Evolutionary conservation across 2,797 vertebrate genomes (phyloP).

Genomic region (Knipowitschia caucasica): DNA sequence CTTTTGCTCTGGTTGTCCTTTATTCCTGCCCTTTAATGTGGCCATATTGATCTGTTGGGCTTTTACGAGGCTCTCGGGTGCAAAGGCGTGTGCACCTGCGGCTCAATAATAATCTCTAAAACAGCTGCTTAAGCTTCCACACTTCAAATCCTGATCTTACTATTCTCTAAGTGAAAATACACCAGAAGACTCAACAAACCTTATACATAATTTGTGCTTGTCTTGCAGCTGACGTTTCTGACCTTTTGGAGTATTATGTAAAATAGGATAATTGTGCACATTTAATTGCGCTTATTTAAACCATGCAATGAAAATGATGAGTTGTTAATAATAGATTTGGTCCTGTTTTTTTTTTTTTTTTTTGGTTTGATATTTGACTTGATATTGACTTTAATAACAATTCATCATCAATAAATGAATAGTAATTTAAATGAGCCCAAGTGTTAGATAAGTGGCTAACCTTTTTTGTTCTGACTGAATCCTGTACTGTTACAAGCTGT

Average conservation of each 20-base stretch:
- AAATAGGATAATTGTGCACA: too few species aligned
- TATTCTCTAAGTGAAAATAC: constrained; percentile 1
- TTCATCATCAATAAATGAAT: too few species aligned
- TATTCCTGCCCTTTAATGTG: constrained; percentile 21
- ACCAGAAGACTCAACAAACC: constrained; percentile 1
- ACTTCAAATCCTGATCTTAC: constrained; percentile 6
- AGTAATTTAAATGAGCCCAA: too few species aligned
- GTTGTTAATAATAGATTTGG: too few species aligned
- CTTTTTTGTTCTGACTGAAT: too few species aligned
- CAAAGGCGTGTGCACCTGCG: constrained; percentile 17
- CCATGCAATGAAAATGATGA: too few species aligned
- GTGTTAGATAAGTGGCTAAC: too few species aligned
- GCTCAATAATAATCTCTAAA: constrained; percentile 30
- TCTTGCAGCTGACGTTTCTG: constrained; percentile 1
- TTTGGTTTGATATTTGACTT: too few species aligned
- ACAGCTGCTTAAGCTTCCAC: constrained; percentile 26
- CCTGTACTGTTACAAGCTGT: background rate
- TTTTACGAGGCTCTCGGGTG: constrained; percentile 13
- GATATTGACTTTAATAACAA: too few species aligned
- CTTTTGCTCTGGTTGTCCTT: constrained; percentile 17
- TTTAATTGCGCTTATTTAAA: too few species aligned
- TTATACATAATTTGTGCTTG: background rate
- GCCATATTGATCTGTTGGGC: constrained; percentile 31
- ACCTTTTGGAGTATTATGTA: too few species aligned
- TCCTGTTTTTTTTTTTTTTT: too few species aligned